phyloP scores from a whole-genome alignment of 2,113 vertebrate species.

The Addax nasomaculatus region DNA sequence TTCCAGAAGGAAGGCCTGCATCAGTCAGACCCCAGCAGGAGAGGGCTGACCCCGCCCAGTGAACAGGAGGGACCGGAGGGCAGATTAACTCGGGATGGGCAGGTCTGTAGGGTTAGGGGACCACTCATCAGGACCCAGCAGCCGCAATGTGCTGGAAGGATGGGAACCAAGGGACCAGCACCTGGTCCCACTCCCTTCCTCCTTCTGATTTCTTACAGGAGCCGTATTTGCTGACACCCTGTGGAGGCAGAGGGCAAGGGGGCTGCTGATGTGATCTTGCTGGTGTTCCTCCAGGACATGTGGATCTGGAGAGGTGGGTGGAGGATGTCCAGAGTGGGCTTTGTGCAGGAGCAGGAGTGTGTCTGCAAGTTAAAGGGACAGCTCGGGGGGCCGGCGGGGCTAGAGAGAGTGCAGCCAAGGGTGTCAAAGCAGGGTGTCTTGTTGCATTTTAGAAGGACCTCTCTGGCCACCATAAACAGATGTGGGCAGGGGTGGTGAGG shows the following conservation, averaged over 20 bases:
- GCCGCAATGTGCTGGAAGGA: background rate
- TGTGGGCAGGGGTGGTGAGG: too few species aligned
- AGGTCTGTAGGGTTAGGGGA: background rate
- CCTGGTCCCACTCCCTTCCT: background rate
- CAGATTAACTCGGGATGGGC: background rate
- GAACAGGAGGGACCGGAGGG: background rate
- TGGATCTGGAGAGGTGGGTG: background rate
- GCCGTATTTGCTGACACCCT: background rate
- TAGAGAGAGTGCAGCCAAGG: background rate
- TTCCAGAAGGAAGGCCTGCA: background rate
- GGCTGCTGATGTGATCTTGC: background rate
- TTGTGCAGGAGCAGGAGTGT: too few species aligned
- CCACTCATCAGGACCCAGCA: background rate
- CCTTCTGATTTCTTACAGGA: background rate
- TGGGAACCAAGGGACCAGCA: too few species aligned
- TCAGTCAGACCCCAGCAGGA: background rate
- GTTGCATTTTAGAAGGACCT: background rate
- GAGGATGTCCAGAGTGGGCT: background rate
- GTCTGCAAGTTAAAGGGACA: background rate
- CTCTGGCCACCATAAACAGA: background rate
- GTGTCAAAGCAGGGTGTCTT: background rate
- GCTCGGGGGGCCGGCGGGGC: rapidly evolving
- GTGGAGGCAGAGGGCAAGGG: background rate
- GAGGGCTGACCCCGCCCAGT: background rate
- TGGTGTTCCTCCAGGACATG: background rate